Base-by-base conservation (phyloP, 2,888 invertebrate species). In the Gastrophysa polygoni region DNA sequence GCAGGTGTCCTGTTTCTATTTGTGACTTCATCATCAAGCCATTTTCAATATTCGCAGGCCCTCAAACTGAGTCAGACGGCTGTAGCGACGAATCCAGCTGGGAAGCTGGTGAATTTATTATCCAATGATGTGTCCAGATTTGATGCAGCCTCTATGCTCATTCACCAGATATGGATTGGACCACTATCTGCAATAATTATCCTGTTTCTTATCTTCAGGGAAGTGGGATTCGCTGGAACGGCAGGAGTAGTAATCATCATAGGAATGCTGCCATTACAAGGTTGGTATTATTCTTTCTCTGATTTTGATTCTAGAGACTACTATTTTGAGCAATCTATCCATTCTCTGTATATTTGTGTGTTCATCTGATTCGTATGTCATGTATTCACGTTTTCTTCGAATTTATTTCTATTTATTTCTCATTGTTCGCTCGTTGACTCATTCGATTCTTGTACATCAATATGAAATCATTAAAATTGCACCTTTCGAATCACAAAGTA, bases 121-220 rank as follows among this genome's bases (percentile, higher is more conserved):
- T 60, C 63, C n/a, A 57, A 57, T 24, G 63, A 63, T 18, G 63
- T 63, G 0, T 34, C 32, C 48, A 60, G 57, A 50, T 63, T 56
- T 79, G 95, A 95, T 79, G 85, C 91, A 81, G 89, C 89, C 1
- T 85, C 89, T 14, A 82, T 92, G 55, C 91, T 92, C 77, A 77
- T 92, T n/a, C 91, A 93, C 77, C 93, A 92, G 75, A 80, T 95
- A 6, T 89, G 93, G 85, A 83, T 92, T 17, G 91, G 91, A 0
- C 88, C 88, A 0, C 60, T 85, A 14, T 84, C 87, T 34, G 72
- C 87, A 3, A 70, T 87, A 0, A 87, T 89, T 28, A 90, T 94
- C 17, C 89, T 91, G 63, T 90, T 88, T 74, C 88, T 96, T 64
- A 86, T 95, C 58, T 95, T 91, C 83, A 81, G 82, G 46, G 87